phyloP scores from a whole-genome alignment of 2,888 invertebrate genomes.

The Patella caerulea region DNA sequence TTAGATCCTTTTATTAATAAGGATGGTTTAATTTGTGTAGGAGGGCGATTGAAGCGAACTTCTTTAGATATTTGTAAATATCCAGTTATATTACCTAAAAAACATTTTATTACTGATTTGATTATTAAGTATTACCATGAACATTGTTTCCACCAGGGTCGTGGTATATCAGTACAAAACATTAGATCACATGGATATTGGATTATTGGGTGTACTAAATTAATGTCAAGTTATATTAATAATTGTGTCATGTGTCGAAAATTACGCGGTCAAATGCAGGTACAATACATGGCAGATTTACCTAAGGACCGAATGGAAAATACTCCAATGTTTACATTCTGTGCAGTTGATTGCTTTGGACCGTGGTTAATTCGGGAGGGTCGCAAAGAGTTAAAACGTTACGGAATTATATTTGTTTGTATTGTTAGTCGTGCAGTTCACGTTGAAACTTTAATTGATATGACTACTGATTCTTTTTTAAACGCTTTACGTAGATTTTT shows the following conservation, averaged over 20 bases:
- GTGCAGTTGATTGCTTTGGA: slow-evolving; percentile 26
- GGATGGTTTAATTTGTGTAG: slow-evolving; percentile 29
- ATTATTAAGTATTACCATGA: not conserved
- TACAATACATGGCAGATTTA: slow-evolving; percentile 27
- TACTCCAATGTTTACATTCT: slow-evolving; percentile 23
- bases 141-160: not conserved
- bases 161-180: not conserved
- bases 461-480: slow-evolving; percentile 22
- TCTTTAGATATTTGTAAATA: slow-evolving; percentile 24
- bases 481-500: slow-evolving; percentile 19
- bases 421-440: slow-evolving; percentile 45
- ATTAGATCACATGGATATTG: not conserved
- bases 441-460: slow-evolving; percentile 33
- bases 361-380: slow-evolving; percentile 21
- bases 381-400: slow-evolving; percentile 13
- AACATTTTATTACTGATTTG: slow-evolving; percentile 21
- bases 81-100: slow-evolving; percentile 29
- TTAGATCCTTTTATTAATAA: slow-evolving; percentile 21
- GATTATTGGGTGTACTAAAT: not conserved
- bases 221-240: not conserved
- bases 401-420: no score
- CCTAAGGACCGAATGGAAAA: slow-evolving; percentile 24
- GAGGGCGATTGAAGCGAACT: slow-evolving; percentile 29
- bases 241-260: slow-evolving; percentile 1
- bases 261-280: not conserved